Percentiles rank a stretch among this genome's conserved stretches.
Evolutionary conservation across 2,113 vertebrate genomes (phyloP).

Genomic region (Ciconia maguari): DNA sequence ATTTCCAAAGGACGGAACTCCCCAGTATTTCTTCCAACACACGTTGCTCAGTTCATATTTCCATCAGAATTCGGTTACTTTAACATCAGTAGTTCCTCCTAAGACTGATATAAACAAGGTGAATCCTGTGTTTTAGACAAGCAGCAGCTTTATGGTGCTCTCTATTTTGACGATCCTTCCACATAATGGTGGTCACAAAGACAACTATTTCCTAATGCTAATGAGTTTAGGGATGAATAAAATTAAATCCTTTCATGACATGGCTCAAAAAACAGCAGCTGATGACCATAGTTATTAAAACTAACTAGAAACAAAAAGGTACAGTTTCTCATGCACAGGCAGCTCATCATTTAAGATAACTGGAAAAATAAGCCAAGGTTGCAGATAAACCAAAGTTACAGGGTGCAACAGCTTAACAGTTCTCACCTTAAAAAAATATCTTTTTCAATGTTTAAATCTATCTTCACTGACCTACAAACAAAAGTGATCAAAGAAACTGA

Average conservation of each 20-base stretch:
- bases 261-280: background rate
- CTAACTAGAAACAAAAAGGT: background rate
- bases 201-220: background rate
- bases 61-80: background rate
- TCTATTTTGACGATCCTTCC: background rate
- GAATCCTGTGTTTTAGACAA: background rate
- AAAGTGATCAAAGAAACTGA: background rate
- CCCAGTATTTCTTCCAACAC: background rate
- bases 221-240: background rate
- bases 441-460: background rate
- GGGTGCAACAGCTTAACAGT: background rate
- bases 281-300: background rate
- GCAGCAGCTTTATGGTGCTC: background rate
- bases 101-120: background rate
- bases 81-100: background rate
- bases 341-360: background rate
- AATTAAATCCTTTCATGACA: background rate
- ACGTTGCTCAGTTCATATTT: fast-evolving
- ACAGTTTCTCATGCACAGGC: background rate
- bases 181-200: background rate
- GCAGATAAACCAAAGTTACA: background rate
- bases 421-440: background rate
- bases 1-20: background rate
- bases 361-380: background rate
- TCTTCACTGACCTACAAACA: background rate